These are phyloP conservation scores for Prionchulus punctatus DNA, from an alignment of 2,888 invertebrate species.

Conservation along the genomic window DNA sequence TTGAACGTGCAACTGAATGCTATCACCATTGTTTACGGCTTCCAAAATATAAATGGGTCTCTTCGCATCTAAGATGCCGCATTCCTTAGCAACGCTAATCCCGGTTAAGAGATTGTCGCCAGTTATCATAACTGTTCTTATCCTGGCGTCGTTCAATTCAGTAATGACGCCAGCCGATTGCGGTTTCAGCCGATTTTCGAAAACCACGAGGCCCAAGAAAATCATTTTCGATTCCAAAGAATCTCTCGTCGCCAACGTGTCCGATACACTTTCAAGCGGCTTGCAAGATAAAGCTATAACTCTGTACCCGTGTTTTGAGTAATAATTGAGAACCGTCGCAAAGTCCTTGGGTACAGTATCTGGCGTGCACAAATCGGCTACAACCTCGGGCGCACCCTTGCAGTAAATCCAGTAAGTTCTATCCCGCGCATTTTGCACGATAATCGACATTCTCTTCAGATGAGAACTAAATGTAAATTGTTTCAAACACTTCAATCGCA, in stretches of 20 bases:
- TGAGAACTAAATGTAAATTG: slow-evolving; percentile 67
- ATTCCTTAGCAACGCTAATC: slow-evolving; percentile 71
- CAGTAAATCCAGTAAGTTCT: slow-evolving; percentile 16
- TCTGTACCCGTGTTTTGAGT: slow-evolving; percentile 40
- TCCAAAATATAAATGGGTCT: not conserved
- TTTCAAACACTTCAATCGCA: slow-evolving; percentile 53
- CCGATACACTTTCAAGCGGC: not conserved
- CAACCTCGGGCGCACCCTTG: slow-evolving; percentile 45
- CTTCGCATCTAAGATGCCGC: slow-evolving; percentile 42
- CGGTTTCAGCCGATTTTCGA: slow-evolving; percentile 68
- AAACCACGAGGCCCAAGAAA: slow-evolving; percentile 70
- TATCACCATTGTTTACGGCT: not conserved
- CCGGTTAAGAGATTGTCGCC: slow-evolving; percentile 83
- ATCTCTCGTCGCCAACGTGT: slow-evolving; percentile 10
- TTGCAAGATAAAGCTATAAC: slow-evolving; percentile 40
- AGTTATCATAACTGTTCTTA: slow-evolving; percentile 69
- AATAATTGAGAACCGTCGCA: slow-evolving; percentile 35
- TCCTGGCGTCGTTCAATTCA: slow-evolving; percentile 48
- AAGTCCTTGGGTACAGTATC: slow-evolving; percentile 41
- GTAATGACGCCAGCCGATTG: slow-evolving; percentile 36
- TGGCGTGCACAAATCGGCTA: slow-evolving; percentile 37
- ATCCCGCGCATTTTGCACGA: slow-evolving; percentile 53
- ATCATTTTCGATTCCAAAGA: slow-evolving; percentile 56
- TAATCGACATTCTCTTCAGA: slow-evolving; percentile 69
- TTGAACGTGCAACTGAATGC: not conserved